These are phyloP conservation scores for Peromyscus melanophrys DNA, from an alignment of 2,797 vertebrate species.

Conservation along the genomic window DNA sequence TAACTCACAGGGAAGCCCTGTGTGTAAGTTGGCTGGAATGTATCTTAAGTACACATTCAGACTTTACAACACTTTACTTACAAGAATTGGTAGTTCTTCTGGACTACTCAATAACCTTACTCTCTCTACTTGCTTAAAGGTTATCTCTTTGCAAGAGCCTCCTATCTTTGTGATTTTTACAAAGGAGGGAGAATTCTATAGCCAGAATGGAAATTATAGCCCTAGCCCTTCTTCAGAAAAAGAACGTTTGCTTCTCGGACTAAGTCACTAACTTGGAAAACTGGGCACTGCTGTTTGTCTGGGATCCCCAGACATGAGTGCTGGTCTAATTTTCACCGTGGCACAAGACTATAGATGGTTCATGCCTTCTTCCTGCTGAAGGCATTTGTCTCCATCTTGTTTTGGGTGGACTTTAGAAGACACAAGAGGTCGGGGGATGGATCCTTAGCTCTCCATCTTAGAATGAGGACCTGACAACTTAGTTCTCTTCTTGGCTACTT, in stretches of 20 bases:
- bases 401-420: slow-evolving; percentile 32
- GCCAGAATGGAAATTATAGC: not conserved
- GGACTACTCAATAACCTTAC: not conserved
- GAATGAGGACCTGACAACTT: slow-evolving; percentile 3
- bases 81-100: not conserved
- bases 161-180: not conserved
- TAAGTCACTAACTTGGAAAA: not conserved
- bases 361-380: not conserved
- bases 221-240: not conserved
- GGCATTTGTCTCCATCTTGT: slow-evolving; percentile 16
- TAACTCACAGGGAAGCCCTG: not conserved
- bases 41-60: not conserved
- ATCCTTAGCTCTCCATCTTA: slow-evolving; percentile 14
- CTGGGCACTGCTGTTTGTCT: not conserved
- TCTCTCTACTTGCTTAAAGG: not conserved
- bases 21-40: not conserved
- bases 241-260: not conserved
- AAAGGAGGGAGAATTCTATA: slow-evolving; percentile 3
- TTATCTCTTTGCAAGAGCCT: not conserved
- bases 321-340: not conserved
- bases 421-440: not conserved
- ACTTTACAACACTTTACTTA: not conserved
- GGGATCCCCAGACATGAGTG: not conserved
- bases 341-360: not conserved
- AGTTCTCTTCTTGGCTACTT: slow-evolving; percentile 5